Base-by-base conservation (phyloP, 2,888 invertebrate genomes). In the Noctua janthe region DNA sequence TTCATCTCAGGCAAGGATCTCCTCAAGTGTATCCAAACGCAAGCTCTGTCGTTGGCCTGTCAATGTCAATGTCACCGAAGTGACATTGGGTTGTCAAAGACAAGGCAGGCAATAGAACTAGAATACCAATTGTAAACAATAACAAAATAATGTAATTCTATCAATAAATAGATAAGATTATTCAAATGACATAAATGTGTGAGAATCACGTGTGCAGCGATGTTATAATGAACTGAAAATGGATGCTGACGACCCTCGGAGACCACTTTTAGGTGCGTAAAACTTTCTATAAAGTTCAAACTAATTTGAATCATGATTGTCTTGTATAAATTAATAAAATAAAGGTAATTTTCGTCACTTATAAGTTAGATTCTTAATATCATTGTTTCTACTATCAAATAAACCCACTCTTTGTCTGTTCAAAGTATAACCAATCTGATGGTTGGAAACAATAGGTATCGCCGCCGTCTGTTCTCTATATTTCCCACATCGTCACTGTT, bases 241-340 rank as follows among this genome's bases (percentile, higher is more conserved):
- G 94, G 92, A 93, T 56, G 82, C 81, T 13, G 91, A 94, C 82
- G 94, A 94, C 69, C 94, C 94, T 3, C 89, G 93, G 74, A 90
- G 84, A 69, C 94, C 94, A 17, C 88, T 93, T 20, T 87, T 94
- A 74, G 92, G 93, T 94, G 88, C 80, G 92, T 74, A 69, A 76
- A 66, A 49, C 64, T 59, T 51, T 64, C 13, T 35, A 29, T 47
- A 23, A 4, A 47, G 6, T 80, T 66, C 29, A 7, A 80, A 39
- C 11, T 20, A 13, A 49, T 15, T 62, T 29, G 15, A 59, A 70
- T 49, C n/a, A n/a, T 81, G 20, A 17, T 49, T 49, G n/a, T 11
- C 7, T 49, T 1, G 15, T 56, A 7, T 15, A 62, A n/a, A 20
- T 49, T 1, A 76, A 76, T 59, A 1, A 76, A 74, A 49, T 49